A percentile compares a stretch with the other conserved stretches of the same genome.
phyloP scores from a whole-genome alignment of 37 sponge, comb jelly and placozoan genomes.

The Beroe ovata region DNA sequence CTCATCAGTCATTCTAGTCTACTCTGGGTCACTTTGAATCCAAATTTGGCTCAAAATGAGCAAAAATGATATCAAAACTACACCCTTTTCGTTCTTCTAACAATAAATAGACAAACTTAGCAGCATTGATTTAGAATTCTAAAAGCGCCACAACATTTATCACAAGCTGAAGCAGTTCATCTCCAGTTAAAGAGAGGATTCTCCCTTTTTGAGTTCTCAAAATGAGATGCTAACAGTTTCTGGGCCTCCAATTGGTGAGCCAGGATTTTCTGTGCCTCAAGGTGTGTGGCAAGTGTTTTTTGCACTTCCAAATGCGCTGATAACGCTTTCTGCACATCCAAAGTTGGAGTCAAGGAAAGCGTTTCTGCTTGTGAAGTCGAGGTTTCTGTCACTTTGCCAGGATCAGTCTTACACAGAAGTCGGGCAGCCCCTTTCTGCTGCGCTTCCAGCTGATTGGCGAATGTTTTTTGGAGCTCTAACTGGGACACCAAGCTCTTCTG shows the following conservation, averaged over 20 bases:
- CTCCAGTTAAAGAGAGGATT: conserved; percentile 51
- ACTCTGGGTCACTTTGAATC: too few species aligned
- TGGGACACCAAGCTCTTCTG: conserved; percentile 51
- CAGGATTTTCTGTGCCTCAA: conserved; percentile 48
- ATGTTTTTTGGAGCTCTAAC: conserved; percentile 24
- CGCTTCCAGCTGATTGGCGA: conserved; percentile 49
- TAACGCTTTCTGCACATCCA: conserved; percentile 47
- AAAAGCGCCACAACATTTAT: not conserved
- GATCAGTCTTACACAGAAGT: not conserved
- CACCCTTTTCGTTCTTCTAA: not conserved
- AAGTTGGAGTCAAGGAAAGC: not conserved
- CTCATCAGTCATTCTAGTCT: too few species aligned
- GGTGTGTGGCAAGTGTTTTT: conserved; percentile 56
- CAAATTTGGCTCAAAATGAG: too few species aligned
- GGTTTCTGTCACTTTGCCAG: not conserved
- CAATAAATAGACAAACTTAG: conserved; percentile 10
- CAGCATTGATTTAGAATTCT: not conserved
- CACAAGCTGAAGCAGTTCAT: not conserved
- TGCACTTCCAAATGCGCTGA: conserved; percentile 42
- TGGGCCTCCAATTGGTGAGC: conserved; percentile 59
- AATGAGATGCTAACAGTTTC: conserved; percentile 61
- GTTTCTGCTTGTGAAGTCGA: conserved; percentile 1
- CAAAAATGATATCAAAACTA: not conserved
- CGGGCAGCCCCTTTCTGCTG: not conserved
- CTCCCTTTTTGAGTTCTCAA: conserved; percentile 26